A percentile compares a stretch with the other conserved stretches of the same genome.
Conservation (phyloP, 2,113 vertebrate genomes). For the Camarhynchus parvulus region DNA sequence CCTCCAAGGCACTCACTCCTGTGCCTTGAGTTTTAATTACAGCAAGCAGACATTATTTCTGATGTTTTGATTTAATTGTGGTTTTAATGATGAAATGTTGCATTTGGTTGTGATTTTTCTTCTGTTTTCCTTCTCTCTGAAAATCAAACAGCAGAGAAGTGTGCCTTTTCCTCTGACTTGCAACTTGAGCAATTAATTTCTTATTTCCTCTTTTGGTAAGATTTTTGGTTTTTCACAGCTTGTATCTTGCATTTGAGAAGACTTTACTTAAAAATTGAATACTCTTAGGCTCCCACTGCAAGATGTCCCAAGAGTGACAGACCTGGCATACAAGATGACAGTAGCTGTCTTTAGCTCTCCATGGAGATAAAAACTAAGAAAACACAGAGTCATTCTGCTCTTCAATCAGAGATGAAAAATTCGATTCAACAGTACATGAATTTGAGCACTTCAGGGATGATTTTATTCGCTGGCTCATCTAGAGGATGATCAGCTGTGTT, state of each 20-base stretch:
- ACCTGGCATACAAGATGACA: background rate
- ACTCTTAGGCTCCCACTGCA: background rate
- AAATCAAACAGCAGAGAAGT: background rate
- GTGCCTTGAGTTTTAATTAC: background rate
- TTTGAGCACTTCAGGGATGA: background rate
- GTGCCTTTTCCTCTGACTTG: background rate
- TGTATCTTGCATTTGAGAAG: background rate
- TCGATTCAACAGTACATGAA: slow-evolving; percentile 2
- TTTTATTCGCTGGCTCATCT: slow-evolving; percentile 1
- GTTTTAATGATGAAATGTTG: background rate
- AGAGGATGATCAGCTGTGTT: background rate
- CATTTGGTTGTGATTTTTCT: background rate
- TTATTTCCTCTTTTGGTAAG: background rate
- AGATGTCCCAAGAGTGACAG: background rate
- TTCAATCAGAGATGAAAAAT: slow-evolving; percentile 30
- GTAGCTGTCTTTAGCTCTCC: slow-evolving; percentile 28
- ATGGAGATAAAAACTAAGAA: background rate
- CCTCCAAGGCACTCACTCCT: background rate
- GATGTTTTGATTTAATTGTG: background rate
- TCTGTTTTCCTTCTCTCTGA: background rate
- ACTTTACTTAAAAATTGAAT: background rate
- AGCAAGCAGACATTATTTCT: background rate
- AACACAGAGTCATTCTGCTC: slow-evolving; percentile 20
- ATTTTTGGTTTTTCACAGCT: background rate
- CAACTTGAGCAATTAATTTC: background rate